Percentiles rank a stretch among this genome's conserved stretches.
Conservation (phyloP, 2,113 vertebrate species). For the Pteruthius melanotis region DNA sequence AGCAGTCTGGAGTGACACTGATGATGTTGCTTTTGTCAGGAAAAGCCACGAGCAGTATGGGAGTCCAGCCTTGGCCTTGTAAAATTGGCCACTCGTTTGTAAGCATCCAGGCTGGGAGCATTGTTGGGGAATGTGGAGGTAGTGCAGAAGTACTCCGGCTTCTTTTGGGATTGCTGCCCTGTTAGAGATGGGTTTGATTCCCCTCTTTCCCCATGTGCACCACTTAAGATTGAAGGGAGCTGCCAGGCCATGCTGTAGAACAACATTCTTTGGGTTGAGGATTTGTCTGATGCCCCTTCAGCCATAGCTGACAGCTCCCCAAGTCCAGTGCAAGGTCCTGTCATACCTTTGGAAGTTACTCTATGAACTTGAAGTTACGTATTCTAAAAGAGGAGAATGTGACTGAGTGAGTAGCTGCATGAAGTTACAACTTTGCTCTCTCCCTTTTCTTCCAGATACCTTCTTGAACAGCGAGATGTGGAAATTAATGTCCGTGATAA, state of each 20-base stretch:
- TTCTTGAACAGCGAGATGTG: constrained; percentile 95
- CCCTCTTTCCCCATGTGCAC: not conserved
- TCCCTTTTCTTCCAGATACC: constrained; percentile 77
- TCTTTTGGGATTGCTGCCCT: not conserved
- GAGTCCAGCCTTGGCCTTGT: not conserved
- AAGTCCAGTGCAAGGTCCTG: not conserved
- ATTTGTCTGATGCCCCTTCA: not conserved
- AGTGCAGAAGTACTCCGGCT: not conserved
- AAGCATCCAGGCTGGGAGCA: not conserved
- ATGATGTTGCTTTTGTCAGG: not conserved
- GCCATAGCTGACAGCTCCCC: not conserved
- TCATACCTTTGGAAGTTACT: not conserved
- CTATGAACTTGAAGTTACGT: not conserved
- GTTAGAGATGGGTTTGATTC: not conserved
- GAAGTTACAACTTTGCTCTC: not conserved
- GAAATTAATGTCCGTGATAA: constrained; percentile 96
- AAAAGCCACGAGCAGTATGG: not conserved
- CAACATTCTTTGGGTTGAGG: not conserved
- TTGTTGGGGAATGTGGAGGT: not conserved
- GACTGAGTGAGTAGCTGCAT: not conserved
- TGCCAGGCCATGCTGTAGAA: not conserved
- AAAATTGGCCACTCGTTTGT: not conserved
- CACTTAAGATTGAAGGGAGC: not conserved
- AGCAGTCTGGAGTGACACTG: not conserved
- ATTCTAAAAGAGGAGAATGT: not conserved